Base-by-base conservation (phyloP, 1,140 invertebrate species). In the Nomia melanderi region DNA sequence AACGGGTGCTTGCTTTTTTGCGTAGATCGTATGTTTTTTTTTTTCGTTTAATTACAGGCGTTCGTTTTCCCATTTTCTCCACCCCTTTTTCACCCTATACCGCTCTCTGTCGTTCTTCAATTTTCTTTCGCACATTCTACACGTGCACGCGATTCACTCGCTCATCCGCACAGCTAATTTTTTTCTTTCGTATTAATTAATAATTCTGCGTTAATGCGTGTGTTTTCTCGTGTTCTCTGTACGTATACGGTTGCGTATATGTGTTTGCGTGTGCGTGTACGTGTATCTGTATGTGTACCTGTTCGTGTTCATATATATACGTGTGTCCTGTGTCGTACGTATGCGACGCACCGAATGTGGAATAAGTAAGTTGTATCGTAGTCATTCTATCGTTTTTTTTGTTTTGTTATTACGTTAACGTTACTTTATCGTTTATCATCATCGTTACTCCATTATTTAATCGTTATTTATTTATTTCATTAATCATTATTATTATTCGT, bases 281-380 rank as follows among this genome's bases (percentile, higher is more conserved):
- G 39, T 41, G 39, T 17, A 14, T 14, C 12, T 41, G 1, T 41
- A 14, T 12, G 12, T 41, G 39, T 8, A 0, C 6, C 36, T 12
- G 39, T 41, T 3, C 12, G 39, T 44, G 41, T 44, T 5, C 2
- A 17, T 17, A 17, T 44, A 4, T 44, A 17, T 3, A 4, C 12
- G 41, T 44, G 41, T 44, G 14, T 44, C 0, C 36, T 44, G 1
- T 17, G 12, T 44, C 41, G 41, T 20, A 59, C 41, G 23, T 50
- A 63, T 69, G 76, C 67, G 29, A 56, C 60, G 56, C 75, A 65
- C 56, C 36, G 67, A 76, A 71, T 70, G 78, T 83, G 56, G 80
- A 83, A 78, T 80, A 84, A 77, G 77, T 44, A 44, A 84, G 77
- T 72, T 83, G 70, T 80, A 77, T 85, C 83, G 62, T 83, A 80